Evolutionary conservation across 2,888 invertebrate species (phyloP).

Genomic region (Corythucha ciliata): DNA sequence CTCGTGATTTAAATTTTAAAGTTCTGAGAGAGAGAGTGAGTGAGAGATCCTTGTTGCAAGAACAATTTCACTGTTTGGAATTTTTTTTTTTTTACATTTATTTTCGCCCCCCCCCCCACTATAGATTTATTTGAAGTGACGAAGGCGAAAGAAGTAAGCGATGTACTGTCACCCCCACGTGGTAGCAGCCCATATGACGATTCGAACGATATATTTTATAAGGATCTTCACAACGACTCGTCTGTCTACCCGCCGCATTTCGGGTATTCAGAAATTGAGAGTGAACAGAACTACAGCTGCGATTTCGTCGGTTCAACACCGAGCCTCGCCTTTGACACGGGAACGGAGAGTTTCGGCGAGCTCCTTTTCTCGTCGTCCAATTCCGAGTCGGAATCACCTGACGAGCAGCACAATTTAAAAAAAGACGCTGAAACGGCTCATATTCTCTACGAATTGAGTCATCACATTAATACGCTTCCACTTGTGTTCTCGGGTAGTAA

Average conservation of each 20-base stretch:
- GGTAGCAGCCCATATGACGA: conserved; percentile 24
- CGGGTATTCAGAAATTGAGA: conserved; percentile 25
- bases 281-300: too few species aligned
- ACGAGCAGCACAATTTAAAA: conserved; percentile 9
- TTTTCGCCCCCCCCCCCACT: too few species aligned
- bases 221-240: conserved; percentile 25
- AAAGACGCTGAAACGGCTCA: conserved; percentile 26
- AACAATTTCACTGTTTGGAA: too few species aligned
- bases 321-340: conserved; percentile 23
- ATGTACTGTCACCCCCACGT: too few species aligned
- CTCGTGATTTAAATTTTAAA: too few species aligned
- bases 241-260: conserved; percentile 26
- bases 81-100: too few species aligned
- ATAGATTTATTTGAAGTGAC: conserved; percentile 19
- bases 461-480: conserved; percentile 32
- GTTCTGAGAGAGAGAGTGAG: too few species aligned
- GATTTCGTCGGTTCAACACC: conserved; percentile 20
- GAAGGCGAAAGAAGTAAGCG: conserved; percentile 16
- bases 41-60: too few species aligned
- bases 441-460: conserved; percentile 33
- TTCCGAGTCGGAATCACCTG: conserved; percentile 25
- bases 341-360: conserved; percentile 26
- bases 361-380: conserved; percentile 28
- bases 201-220: conserved; percentile 22
- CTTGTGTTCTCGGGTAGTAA: neutral